These are phyloP conservation scores for Hippolais icterina DNA, from an alignment of 2,113 vertebrate species.

Conservation along the genomic window DNA sequence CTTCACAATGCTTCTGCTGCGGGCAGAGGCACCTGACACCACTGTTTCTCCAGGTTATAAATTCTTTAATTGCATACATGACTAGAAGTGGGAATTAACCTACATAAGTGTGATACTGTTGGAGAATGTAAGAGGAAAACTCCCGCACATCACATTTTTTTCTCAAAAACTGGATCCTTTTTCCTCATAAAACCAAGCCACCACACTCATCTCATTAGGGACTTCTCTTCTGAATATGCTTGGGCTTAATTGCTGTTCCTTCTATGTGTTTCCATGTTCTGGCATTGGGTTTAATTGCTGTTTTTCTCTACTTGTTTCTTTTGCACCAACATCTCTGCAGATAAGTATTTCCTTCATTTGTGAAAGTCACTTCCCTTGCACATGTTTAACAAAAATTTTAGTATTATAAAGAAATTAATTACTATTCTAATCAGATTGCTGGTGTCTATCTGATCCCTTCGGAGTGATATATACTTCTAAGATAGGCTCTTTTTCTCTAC, in stretches of 20 bases:
- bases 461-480: not conserved
- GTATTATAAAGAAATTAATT: conserved; percentile 24
- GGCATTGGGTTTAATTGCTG: not conserved
- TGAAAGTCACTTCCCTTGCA: not conserved
- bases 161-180: not conserved
- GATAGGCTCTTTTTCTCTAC: not conserved
- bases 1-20: not conserved
- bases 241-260: not conserved
- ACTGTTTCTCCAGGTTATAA: not conserved
- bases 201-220: not conserved
- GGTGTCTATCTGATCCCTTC: not conserved
- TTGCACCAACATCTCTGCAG: not conserved
- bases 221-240: not conserved
- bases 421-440: conserved; percentile 18
- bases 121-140: not conserved
- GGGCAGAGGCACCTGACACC: not conserved
- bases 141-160: not conserved
- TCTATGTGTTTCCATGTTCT: not conserved
- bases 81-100: not conserved
- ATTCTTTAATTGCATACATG: conserved; percentile 1
- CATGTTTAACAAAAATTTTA: not conserved
- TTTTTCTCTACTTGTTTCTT: not conserved
- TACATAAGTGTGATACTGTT: not conserved
- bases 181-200: not conserved
- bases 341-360: not conserved